Conservation (phyloP, 2,888 invertebrate genomes). For the Sphinx pinastri region DNA sequence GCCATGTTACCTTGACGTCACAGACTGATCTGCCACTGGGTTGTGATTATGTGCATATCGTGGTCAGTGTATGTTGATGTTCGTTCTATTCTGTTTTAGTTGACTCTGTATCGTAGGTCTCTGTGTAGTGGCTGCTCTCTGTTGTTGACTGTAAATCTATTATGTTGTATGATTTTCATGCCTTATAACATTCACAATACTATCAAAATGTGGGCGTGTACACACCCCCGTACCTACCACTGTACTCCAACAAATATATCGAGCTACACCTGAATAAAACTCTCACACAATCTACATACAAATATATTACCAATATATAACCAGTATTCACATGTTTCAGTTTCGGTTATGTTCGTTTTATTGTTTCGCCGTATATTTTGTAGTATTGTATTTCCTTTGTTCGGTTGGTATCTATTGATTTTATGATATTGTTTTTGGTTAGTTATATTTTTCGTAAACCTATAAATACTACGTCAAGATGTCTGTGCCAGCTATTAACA, state of each 20-base stretch:
- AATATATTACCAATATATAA: conserved; percentile 17
- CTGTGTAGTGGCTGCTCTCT: conserved; percentile 85
- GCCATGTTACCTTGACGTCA: conserved; percentile 51
- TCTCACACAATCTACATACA: conserved; percentile 81
- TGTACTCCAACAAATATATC: conserved; percentile 80
- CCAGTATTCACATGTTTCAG: conserved; percentile 20
- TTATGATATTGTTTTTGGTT: conserved; percentile 25
- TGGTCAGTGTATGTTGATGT: conserved; percentile 69
- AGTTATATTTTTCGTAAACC: conserved; percentile 37
- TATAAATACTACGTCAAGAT: conserved; percentile 18
- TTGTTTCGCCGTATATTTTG: conserved; percentile 1
- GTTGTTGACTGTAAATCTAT: conserved; percentile 83
- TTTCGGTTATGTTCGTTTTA: conserved; percentile 5
- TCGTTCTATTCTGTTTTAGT: conserved; percentile 76
- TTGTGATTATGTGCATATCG: conserved; percentile 44
- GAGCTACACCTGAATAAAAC: conserved; percentile 79
- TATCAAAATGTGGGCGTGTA: conserved; percentile 77
- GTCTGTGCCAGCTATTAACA: conserved; percentile 54
- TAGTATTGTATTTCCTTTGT: conserved; percentile 5
- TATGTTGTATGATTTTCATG: conserved; percentile 83
- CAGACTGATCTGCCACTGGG: conserved; percentile 54
- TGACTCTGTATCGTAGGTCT: conserved; percentile 76
- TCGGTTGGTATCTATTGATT: conserved; percentile 6
- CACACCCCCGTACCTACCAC: conserved; percentile 80
- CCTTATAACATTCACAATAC: conserved; percentile 84